A percentile compares a stretch with the other conserved stretches of the same genome.
Conservation (phyloP, 2,797 vertebrate genomes). For the Eidolon dupreanum region DNA sequence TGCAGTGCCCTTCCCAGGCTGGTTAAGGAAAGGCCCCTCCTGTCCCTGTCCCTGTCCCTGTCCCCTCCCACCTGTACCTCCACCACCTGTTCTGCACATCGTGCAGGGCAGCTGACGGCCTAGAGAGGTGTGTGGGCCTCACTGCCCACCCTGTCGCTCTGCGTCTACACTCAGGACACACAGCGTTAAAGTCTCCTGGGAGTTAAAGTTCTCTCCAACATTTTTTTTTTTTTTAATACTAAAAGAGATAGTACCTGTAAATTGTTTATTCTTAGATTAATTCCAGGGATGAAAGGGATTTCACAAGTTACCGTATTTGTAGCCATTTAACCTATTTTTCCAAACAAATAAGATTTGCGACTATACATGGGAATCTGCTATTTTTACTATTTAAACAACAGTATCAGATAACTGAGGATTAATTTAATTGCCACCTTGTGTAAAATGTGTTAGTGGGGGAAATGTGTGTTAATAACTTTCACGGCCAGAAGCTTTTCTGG, state of each 20-base stretch:
- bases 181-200: neutral
- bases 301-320: neutral
- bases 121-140: neutral
- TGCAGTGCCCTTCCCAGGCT: no score
- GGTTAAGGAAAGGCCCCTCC: neutral
- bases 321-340: neutral
- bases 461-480: neutral
- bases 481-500: no score
- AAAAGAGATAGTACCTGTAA: neutral
- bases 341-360: neutral
- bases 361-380: neutral
- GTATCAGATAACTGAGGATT: neutral
- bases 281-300: neutral
- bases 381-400: neutral
- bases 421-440: neutral
- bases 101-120: neutral
- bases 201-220: neutral
- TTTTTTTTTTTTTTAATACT: slow-evolving; percentile 29
- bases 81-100: neutral
- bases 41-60: neutral
- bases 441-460: neutral
- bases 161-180: neutral
- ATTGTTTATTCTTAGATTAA: neutral
- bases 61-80: neutral
- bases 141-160: neutral